Conservation (phyloP, 35 echinoderm and acorn worm species). For the Apostichopus californicus region DNA sequence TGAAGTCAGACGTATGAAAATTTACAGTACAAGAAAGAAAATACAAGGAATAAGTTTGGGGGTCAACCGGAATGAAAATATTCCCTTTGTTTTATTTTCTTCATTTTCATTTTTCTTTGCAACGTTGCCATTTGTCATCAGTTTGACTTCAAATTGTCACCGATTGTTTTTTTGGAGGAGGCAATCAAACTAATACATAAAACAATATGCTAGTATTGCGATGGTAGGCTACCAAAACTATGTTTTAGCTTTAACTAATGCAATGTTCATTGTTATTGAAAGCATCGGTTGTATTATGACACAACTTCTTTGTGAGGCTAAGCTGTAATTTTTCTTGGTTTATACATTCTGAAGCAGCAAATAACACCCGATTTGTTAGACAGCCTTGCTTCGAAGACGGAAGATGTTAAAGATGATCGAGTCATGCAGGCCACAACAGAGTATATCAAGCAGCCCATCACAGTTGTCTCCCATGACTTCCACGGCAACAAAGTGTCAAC, state of each 20-base stretch:
- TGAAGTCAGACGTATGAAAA: not conserved
- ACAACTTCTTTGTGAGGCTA: not conserved
- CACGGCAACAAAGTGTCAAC: conserved; percentile 29
- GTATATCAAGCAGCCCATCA: conserved; percentile 17
- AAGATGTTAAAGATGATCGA: conserved; percentile 23
- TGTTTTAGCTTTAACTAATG: too few relatives aligned
- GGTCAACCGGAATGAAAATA: not conserved
- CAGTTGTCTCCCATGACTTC: conserved; percentile 12
- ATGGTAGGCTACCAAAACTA: too few relatives aligned
- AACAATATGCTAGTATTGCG: too few relatives aligned
- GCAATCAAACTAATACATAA: too few relatives aligned
- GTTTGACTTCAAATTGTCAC: too few relatives aligned
- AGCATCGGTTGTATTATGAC: not conserved
- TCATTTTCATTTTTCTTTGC: not conserved
- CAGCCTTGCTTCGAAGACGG: conserved; percentile 4
- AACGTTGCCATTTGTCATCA: not conserved
- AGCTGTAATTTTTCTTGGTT: not conserved
- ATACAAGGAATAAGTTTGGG: not conserved
- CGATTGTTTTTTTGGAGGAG: too few relatives aligned
- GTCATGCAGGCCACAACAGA: conserved; percentile 29
- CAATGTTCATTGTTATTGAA: not conserved
- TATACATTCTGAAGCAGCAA: conserved; percentile 21
- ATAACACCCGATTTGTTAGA: conserved; percentile 29
- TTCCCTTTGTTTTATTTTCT: not conserved
- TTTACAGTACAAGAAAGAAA: not conserved